Evolutionary conservation across 2,797 vertebrate genomes (phyloP).

Genomic region (Coregonus sp.): DNA sequence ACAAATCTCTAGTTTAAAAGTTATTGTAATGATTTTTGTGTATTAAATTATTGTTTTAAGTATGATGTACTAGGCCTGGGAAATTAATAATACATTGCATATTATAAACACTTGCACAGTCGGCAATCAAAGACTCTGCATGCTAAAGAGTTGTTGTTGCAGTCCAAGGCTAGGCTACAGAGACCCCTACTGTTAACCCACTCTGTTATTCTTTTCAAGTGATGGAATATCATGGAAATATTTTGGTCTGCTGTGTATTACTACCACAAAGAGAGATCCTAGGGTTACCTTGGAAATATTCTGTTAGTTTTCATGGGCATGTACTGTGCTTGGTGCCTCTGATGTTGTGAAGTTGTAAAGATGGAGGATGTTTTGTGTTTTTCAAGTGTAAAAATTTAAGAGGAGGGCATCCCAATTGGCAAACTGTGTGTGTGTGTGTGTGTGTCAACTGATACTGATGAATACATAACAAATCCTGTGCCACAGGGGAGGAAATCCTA

Average conservation of each 20-base stretch:
- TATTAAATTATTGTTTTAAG: too few species aligned
- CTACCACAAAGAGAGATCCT: neutral
- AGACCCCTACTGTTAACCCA: slow-evolving; percentile 50
- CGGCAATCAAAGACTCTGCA: slow-evolving; percentile 39
- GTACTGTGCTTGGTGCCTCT: neutral
- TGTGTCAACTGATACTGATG: neutral
- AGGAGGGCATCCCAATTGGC: too few species aligned
- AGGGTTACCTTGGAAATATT: neutral
- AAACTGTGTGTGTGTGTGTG: neutral
- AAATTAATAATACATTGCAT: slow-evolving; percentile 78
- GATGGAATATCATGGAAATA: neutral
- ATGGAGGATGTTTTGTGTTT: neutral
- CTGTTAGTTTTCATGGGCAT: neutral
- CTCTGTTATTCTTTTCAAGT: slow-evolving; percentile 1
- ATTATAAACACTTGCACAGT: slow-evolving; percentile 60
- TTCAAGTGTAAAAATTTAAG: neutral
- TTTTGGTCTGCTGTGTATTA: neutral
- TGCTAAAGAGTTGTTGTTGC: slow-evolving; percentile 49
- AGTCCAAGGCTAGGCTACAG: slow-evolving; percentile 36
- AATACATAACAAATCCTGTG: too few species aligned
- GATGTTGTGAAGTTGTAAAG: neutral
- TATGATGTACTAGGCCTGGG: slow-evolving; percentile 37
- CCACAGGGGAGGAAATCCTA: neutral
- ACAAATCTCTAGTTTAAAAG: too few species aligned
- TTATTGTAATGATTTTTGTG: too few species aligned